Percentiles rank a stretch among this genome's conserved stretches.
Conservation (phyloP, 1,140 invertebrate species). For the Aphis craccivora region DNA sequence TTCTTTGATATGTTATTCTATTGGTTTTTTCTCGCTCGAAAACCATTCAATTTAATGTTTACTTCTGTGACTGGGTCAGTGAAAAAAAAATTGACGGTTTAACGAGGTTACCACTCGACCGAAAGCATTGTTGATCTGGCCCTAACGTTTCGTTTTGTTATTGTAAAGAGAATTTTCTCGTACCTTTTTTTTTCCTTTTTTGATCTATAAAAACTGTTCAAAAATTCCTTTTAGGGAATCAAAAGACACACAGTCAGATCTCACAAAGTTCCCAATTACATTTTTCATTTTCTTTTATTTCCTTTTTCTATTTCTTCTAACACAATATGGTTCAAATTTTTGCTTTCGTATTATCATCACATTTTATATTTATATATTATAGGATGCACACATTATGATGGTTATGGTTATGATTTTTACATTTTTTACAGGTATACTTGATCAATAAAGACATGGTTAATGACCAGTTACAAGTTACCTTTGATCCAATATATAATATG, state of each 20-base stretch:
- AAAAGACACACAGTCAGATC: neutral
- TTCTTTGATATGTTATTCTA: conserved; percentile 4
- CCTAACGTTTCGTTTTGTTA: conserved; percentile 28
- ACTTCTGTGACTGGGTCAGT: neutral
- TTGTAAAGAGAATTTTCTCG: conserved; percentile 10
- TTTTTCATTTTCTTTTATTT: neutral
- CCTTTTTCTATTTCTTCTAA: neutral
- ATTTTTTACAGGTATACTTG: neutral
- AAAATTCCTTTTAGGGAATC: conserved; percentile 5
- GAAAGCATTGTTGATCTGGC: conserved; percentile 11
- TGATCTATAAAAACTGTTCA: neutral
- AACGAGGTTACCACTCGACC: conserved; percentile 3
- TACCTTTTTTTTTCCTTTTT: neutral
- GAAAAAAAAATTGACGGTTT: neutral
- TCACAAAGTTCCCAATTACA: conserved; percentile 1
- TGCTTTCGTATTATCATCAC: neutral
- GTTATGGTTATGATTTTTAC: neutral
- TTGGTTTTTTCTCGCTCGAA: conserved; percentile 16
- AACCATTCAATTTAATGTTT: conserved; percentile 5
- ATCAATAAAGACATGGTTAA: neutral
- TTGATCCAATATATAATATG: neutral
- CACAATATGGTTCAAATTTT: neutral
- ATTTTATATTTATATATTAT: neutral
- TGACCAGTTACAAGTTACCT: neutral
- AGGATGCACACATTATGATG: neutral